phyloP scores from a whole-genome alignment of 2,113 vertebrate species.

The Dermatemys mawii region DNA sequence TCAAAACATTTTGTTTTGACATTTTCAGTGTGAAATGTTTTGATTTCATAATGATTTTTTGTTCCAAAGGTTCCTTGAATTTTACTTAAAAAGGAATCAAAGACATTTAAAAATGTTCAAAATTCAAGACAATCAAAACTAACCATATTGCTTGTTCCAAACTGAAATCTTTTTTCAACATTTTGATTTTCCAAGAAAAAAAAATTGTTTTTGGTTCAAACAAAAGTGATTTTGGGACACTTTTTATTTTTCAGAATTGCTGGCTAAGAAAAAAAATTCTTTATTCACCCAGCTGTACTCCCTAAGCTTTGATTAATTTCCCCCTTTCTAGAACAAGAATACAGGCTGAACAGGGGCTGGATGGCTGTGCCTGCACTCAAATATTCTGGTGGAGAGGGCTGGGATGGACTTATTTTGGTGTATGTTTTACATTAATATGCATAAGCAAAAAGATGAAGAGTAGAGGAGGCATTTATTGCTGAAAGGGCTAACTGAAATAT shows the following conservation, averaged over 20 bases:
- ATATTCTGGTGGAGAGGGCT: background rate
- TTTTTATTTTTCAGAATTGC: background rate
- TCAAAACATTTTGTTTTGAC: background rate
- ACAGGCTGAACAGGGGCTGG: background rate
- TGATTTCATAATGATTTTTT: background rate
- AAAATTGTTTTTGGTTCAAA: background rate
- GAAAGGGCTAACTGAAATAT: background rate
- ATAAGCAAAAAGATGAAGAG: background rate
- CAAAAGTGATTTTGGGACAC: background rate
- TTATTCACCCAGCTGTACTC: background rate
- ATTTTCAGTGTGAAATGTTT: background rate
- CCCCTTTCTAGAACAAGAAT: background rate
- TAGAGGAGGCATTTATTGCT: background rate
- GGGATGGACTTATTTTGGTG: background rate
- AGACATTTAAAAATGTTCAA: background rate
- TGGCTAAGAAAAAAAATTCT: background rate
- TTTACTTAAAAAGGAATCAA: background rate
- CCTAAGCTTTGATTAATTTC: background rate
- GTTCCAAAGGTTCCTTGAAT: background rate
- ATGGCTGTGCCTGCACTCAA: background rate
- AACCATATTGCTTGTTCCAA: background rate
- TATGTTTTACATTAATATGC: background rate
- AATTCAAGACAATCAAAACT: background rate
- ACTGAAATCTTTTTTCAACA: background rate
- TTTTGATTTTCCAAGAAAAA: background rate